Evolutionary conservation across 2,113 vertebrate species (phyloP).

Genomic region (Chloropsis hardwickii): DNA sequence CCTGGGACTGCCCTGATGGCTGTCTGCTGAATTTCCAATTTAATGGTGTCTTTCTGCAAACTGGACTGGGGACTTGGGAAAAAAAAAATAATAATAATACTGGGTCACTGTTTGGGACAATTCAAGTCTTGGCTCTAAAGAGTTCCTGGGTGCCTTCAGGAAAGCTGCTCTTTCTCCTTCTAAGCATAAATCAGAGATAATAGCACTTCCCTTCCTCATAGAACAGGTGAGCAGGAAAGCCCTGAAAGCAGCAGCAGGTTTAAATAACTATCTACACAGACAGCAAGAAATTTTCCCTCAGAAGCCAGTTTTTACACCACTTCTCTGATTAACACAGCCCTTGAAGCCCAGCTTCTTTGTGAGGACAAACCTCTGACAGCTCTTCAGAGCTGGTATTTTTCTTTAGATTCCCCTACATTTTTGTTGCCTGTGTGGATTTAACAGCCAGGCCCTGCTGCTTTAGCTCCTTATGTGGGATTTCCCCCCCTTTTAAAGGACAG

Average conservation of each 20-base stretch:
- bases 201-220: neutral
- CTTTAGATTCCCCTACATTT: neutral
- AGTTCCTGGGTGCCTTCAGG: neutral
- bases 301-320: neutral
- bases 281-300: neutral
- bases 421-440: constrained; percentile 16
- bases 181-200: neutral
- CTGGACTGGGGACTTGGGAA: neutral
- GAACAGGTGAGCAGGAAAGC: neutral
- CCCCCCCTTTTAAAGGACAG: neutral
- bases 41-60: neutral
- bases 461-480: neutral
- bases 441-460: neutral
- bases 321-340: constrained; percentile 7
- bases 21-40: neutral
- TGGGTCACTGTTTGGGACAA: neutral
- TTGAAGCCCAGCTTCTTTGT: neutral
- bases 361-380: neutral
- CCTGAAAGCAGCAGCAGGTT: neutral
- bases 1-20: neutral
- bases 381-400: neutral
- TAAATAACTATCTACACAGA: neutral
- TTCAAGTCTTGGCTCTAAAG: neutral
- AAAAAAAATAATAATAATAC: neutral
- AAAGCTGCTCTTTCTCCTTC: neutral